Evolutionary conservation across 2,113 vertebrate genomes (phyloP).

Genomic region (Myxocyprinus asiaticus): DNA sequence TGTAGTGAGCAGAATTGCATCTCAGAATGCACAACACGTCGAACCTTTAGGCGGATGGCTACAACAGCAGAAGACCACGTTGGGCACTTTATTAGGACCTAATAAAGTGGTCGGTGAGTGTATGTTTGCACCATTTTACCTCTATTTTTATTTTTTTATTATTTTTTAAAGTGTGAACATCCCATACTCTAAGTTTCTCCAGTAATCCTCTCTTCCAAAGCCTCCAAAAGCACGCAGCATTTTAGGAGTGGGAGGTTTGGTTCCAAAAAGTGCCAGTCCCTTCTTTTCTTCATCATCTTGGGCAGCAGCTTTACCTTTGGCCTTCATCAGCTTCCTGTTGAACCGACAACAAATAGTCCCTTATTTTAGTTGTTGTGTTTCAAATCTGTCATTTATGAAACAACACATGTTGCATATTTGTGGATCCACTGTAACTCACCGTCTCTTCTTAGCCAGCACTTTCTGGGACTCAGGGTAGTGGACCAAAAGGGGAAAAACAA

Average conservation of each 20-base stretch:
- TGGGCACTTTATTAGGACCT: too few species aligned
- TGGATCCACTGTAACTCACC: constrained; percentile 61
- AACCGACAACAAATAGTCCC: not conserved
- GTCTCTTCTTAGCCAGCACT: constrained; percentile 88
- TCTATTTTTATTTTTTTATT: not conserved
- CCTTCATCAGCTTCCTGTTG: constrained; percentile 82
- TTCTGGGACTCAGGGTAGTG: constrained; percentile 93
- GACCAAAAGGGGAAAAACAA: constrained; percentile 78
- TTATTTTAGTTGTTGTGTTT: not conserved
- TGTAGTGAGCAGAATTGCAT: too few species aligned
- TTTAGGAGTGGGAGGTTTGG: constrained; percentile 82
- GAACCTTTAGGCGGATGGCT: too few species aligned
- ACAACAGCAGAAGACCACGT: too few species aligned
- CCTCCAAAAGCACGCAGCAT: constrained; percentile 73
- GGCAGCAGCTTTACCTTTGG: constrained; percentile 72
- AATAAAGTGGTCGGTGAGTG: too few species aligned
- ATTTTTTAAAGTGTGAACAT: not conserved
- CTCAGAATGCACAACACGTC: too few species aligned
- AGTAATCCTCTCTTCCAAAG: constrained; percentile 57
- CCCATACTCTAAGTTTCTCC: constrained; percentile 60
- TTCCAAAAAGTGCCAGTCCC: constrained; percentile 73
- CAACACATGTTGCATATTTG: not conserved
- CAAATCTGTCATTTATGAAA: not conserved
- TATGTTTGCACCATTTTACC: not conserved
- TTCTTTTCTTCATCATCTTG: constrained; percentile 59